Evolutionary conservation across 1,140 invertebrate species (phyloP).

Genomic region (Drosophila dunni): DNA sequence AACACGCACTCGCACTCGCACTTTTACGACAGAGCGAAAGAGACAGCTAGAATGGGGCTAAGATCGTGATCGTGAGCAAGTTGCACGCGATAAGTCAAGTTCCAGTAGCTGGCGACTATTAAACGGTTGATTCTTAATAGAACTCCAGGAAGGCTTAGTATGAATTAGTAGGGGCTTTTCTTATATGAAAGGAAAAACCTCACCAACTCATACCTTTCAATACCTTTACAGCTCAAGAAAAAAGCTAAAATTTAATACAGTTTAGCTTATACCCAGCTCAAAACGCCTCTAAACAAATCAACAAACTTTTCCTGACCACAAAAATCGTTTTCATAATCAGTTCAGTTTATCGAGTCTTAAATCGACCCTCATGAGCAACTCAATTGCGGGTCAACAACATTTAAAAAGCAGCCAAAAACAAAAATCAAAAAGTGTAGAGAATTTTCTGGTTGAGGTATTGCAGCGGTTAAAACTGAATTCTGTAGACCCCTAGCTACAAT

Average conservation of each 20-base stretch:
- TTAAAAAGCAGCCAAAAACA: not conserved
- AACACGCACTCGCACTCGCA: slow-evolving; percentile 37
- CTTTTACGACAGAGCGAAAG: slow-evolving; percentile 16
- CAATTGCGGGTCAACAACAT: slow-evolving; percentile 37
- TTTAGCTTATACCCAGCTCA: no score
- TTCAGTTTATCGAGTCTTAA: slow-evolving; percentile 5
- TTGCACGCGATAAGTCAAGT: slow-evolving; percentile 11
- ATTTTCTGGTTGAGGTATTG: not conserved
- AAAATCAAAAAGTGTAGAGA: not conserved
- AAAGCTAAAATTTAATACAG: no score
- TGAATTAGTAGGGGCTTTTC: no score
- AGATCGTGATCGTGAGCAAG: slow-evolving; percentile 27
- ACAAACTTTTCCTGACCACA: not conserved
- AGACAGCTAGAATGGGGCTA: no score
- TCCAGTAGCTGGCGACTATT: slow-evolving; percentile 4
- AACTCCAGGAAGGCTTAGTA: not conserved
- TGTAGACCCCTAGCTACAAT: not conserved
- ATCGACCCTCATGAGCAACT: slow-evolving; percentile 6
- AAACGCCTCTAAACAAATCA: no score
- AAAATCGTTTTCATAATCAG: slow-evolving; percentile 9
- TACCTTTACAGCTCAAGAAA: not conserved
- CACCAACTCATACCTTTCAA: no score
- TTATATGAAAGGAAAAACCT: no score
- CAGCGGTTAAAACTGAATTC: not conserved
- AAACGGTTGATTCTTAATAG: not conserved